phyloP scores from a whole-genome alignment of 2,888 invertebrate genomes.

The Priapulus caudatus region DNA sequence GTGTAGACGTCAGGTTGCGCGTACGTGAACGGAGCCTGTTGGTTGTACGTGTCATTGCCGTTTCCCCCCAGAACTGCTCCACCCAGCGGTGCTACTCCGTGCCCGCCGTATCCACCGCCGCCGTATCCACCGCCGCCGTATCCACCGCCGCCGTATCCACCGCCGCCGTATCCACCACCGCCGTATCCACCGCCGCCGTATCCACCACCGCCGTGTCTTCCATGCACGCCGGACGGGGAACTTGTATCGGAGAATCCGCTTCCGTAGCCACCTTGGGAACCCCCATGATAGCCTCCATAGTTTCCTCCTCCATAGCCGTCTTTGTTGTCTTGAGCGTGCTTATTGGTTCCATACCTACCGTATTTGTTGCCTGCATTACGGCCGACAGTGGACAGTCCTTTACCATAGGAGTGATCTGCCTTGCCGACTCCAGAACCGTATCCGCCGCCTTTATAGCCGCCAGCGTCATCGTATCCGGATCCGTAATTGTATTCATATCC shows the following conservation, averaged over 20 bases:
- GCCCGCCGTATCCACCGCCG: too few relatives aligned
- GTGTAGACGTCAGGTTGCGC: too few relatives aligned
- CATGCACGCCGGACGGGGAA: too few relatives aligned
- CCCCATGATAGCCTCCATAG: background rate
- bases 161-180: too few relatives aligned
- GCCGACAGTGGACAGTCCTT: background rate
- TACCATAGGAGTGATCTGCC: background rate
- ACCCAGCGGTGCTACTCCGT: too few relatives aligned
- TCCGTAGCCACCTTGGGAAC: background rate
- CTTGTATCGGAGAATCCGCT: background rate
- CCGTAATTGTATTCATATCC: constrained; percentile 1
- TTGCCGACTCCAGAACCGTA: background rate
- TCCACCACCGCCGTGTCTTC: background rate
- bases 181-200: background rate
- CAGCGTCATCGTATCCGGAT: constrained; percentile 1
- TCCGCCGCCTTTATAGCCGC: background rate
- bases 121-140: too few relatives aligned
- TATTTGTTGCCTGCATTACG: background rate
- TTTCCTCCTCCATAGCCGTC: background rate
- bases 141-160: too few relatives aligned
- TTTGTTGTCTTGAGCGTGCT: too few relatives aligned
- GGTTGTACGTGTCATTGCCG: too few relatives aligned
- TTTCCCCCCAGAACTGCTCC: too few relatives aligned
- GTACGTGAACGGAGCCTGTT: too few relatives aligned
- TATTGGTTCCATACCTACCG: too few relatives aligned